Percentiles rank a stretch among this genome's conserved stretches.
phyloP scores from a whole-genome alignment of 1,140 invertebrate genomes.

The Platyscapa corneri region DNA sequence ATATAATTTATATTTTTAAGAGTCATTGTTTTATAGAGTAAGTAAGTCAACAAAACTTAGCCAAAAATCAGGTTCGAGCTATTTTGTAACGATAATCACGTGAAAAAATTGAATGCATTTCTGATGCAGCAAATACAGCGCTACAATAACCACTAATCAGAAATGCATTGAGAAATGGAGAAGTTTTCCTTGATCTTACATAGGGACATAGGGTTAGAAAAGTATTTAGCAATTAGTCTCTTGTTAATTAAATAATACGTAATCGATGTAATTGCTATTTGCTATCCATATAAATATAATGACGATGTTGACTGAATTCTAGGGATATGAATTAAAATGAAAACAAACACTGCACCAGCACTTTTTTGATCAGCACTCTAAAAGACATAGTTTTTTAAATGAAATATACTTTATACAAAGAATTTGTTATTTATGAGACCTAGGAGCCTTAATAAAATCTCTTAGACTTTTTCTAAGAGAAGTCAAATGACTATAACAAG shows the following conservation, averaged over 20 bases:
- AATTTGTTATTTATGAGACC: slow-evolving; percentile 61
- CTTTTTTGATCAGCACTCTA: slow-evolving; percentile 69
- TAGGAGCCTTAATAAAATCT: slow-evolving; percentile 63
- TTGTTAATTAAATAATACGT: slow-evolving; percentile 40
- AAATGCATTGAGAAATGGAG: background rate
- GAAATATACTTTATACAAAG: slow-evolving; percentile 63
- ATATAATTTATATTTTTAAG: slow-evolving; percentile 29
- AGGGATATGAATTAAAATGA: slow-evolving; percentile 61
- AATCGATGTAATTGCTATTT: slow-evolving; percentile 40
- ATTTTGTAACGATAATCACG: slow-evolving; percentile 6
- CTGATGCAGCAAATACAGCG: background rate
- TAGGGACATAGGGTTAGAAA: background rate
- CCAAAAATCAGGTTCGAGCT: background rate
- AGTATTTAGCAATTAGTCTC: slow-evolving; percentile 6
- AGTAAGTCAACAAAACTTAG: slow-evolving; percentile 5
- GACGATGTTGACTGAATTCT: slow-evolving; percentile 70
- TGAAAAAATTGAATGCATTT: background rate
- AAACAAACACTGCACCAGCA: slow-evolving; percentile 65
- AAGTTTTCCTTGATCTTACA: slow-evolving; percentile 3
- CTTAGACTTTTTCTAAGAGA: slow-evolving; percentile 63
- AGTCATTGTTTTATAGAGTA: slow-evolving; percentile 3
- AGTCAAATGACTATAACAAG: slow-evolving; percentile 57
- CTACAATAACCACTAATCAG: background rate
- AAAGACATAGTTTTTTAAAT: slow-evolving; percentile 62
- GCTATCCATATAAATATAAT: slow-evolving; percentile 47